Percentiles rank a stretch among this genome's conserved stretches.
These are phyloP conservation scores for Gallinago solitaria DNA, from an alignment of 2,797 vertebrate species.

Conservation along the genomic window DNA sequence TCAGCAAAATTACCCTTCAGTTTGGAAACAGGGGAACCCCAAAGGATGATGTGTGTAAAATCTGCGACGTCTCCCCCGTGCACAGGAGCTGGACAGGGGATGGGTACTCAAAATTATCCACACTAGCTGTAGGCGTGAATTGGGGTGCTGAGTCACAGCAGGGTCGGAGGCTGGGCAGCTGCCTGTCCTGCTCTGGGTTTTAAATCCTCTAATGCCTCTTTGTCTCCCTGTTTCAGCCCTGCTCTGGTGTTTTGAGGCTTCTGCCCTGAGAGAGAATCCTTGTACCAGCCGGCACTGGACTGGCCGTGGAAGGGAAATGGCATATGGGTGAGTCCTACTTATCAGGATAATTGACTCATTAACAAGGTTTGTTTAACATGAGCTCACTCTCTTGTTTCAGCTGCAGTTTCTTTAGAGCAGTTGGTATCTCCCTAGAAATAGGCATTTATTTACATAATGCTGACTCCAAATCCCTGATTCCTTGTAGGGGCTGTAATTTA, in stretches of 20 bases:
- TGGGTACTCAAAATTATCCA: rapidly evolving
- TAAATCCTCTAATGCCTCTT: background rate
- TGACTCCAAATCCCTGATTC: background rate
- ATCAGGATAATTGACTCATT: background rate
- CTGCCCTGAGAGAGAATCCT: background rate
- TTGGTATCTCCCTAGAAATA: background rate
- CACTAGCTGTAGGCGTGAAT: rapidly evolving
- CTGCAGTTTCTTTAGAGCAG: background rate
- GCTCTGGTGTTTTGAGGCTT: background rate
- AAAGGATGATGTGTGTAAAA: rapidly evolving
- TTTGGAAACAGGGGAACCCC: rapidly evolving
- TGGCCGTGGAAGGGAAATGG: background rate
- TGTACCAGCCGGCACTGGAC: rapidly evolving
- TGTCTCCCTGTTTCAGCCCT: background rate
- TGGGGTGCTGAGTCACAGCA: rapidly evolving
- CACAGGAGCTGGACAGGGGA: rapidly evolving
- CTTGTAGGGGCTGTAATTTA: slow-evolving; percentile 9
- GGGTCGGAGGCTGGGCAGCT: background rate
- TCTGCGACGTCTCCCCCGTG: rapidly evolving
- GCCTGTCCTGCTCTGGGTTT: rapidly evolving
- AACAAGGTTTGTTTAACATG: background rate
- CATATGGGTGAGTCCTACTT: background rate
- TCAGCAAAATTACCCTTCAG: rapidly evolving
- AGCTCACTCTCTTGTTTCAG: background rate
- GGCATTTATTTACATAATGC: slow-evolving; percentile 18